phyloP scores from a whole-genome alignment of 2,888 invertebrate species.

The Brenthis hecate region DNA sequence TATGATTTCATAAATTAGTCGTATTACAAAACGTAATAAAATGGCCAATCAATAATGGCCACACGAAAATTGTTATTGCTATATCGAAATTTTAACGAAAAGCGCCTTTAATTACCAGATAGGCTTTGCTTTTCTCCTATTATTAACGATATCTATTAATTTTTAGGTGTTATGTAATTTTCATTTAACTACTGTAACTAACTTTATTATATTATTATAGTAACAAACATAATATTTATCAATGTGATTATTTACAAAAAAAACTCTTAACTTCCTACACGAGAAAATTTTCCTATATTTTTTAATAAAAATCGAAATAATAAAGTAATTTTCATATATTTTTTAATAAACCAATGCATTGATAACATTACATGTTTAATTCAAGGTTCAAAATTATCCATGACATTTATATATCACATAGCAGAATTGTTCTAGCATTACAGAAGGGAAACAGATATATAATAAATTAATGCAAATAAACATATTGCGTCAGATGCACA shows the following conservation, averaged over 20 bases:
- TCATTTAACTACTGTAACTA: too few relatives aligned
- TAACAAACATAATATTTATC: too few relatives aligned
- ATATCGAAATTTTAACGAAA: neutral
- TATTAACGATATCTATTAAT: too few relatives aligned
- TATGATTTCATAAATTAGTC: slow-evolving; percentile 10
- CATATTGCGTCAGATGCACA: neutral
- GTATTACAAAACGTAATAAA: neutral
- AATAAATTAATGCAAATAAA: slow-evolving; percentile 23
- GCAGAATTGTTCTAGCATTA: slow-evolving; percentile 19
- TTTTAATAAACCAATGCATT: neutral
- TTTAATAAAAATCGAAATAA: neutral
- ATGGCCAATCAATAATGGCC: slow-evolving; percentile 5
- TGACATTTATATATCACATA: slow-evolving; percentile 32
- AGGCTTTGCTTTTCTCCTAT: too few relatives aligned
- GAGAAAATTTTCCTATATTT: neutral
- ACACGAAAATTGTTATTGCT: slow-evolving; percentile 5
- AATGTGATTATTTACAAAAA: too few relatives aligned
- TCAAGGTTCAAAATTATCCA: slow-evolving; percentile 29
- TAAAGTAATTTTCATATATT: neutral
- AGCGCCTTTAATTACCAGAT: too few relatives aligned
- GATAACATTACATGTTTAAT: slow-evolving; percentile 21
- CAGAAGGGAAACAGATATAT: slow-evolving; percentile 33
- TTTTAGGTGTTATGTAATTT: too few relatives aligned
- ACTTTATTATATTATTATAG: too few relatives aligned
- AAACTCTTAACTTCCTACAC: too few relatives aligned